phyloP scores from a whole-genome alignment of 2,113 vertebrate species.

The Scatophagus argus region DNA sequence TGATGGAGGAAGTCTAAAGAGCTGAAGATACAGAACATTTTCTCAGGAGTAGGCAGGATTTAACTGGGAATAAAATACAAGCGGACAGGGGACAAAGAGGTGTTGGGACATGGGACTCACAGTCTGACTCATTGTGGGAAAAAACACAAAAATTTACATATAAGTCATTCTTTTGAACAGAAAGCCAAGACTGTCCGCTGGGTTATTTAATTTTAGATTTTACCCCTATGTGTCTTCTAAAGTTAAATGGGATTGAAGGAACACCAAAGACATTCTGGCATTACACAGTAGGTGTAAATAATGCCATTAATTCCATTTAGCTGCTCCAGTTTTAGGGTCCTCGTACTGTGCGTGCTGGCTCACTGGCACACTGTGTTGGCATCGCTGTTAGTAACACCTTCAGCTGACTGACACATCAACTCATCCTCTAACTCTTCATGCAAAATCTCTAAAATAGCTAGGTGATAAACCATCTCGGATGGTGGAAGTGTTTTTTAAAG shows the following conservation, averaged over 20 bases:
- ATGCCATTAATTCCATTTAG: background rate
- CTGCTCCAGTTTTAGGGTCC: background rate
- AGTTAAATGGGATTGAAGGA: background rate
- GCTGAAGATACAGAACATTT: background rate
- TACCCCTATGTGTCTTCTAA: too few relatives aligned
- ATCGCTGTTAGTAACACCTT: constrained; percentile 14
- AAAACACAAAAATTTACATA: too few relatives aligned
- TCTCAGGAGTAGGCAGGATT: too few relatives aligned
- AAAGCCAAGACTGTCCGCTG: too few relatives aligned
- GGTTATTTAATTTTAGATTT: too few relatives aligned
- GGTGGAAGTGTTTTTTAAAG: background rate
- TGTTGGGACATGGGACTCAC: too few relatives aligned
- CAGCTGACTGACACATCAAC: background rate
- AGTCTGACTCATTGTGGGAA: too few relatives aligned
- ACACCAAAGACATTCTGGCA: background rate
- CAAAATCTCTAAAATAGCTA: background rate
- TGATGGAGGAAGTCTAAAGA: background rate
- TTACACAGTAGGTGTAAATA: background rate
- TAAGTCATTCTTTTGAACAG: too few relatives aligned
- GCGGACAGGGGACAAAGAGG: background rate
- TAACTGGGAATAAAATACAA: background rate
- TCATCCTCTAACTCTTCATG: background rate
- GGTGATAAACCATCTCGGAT: background rate
- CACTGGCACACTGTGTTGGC: background rate
- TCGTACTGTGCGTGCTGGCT: background rate